These are phyloP conservation scores for Tapirus indicus DNA, from an alignment of 2,797 vertebrate genomes.

Conservation along the genomic window DNA sequence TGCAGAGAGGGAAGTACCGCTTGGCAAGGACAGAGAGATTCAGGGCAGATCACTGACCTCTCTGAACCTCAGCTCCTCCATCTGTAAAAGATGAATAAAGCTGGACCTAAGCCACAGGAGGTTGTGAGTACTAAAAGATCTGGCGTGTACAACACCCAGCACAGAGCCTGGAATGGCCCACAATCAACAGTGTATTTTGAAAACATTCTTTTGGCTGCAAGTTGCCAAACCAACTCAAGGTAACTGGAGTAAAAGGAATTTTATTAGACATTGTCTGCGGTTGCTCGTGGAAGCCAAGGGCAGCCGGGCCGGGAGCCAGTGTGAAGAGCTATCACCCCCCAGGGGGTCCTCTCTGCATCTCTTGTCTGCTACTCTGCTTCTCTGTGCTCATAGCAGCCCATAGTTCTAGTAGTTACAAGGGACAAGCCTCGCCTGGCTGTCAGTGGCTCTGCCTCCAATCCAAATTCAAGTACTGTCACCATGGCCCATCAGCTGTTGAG, in stretches of 20 bases:
- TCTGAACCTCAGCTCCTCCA: neutral
- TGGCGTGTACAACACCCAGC: neutral
- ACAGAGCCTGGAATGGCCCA: fast-evolving
- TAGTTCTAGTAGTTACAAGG: neutral
- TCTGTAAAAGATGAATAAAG: neutral
- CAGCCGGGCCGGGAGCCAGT: neutral
- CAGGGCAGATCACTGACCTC: neutral
- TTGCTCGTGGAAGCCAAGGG: neutral
- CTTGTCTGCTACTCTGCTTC: neutral
- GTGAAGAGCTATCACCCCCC: neutral
- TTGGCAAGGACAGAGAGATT: neutral
- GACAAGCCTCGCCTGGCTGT: too few species aligned
- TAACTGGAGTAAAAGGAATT: neutral
- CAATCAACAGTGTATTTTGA: neutral
- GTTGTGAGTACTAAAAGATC: neutral
- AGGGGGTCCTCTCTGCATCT: neutral
- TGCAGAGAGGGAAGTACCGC: too few species aligned
- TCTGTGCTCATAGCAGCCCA: neutral
- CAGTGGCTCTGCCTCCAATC: neutral
- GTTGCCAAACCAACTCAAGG: neutral
- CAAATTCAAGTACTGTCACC: neutral
- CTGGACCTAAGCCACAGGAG: neutral
- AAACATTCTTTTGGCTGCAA: neutral
- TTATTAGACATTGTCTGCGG: neutral
- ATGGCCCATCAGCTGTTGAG: neutral